Evolutionary conservation across 2,888 invertebrate species (phyloP).

Genomic region (Agrochola litura): DNA sequence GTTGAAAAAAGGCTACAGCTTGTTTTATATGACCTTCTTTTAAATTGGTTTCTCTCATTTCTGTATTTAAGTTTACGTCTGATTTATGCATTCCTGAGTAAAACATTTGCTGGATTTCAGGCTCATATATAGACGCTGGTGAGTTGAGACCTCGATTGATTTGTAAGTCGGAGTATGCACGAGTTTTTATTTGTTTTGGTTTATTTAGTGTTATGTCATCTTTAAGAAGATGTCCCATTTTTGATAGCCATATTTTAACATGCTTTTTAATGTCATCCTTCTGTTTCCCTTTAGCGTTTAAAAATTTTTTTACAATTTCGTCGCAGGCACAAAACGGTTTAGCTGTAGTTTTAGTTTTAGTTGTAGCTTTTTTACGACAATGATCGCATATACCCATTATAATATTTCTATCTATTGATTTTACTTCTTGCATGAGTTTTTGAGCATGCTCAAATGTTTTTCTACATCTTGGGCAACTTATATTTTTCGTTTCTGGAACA

Average conservation of each 20-base stretch:
- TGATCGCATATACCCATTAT: slow-evolving; percentile 79
- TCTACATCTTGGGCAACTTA: slow-evolving; percentile 79
- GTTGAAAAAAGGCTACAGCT: slow-evolving; percentile 13
- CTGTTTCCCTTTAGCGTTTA: slow-evolving; percentile 68
- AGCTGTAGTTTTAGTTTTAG: slow-evolving; percentile 18
- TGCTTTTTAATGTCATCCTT: slow-evolving; percentile 65
- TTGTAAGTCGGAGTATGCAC: slow-evolving; percentile 55
- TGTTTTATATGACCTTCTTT: neutral
- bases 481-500: slow-evolving; percentile 73
- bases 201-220: slow-evolving; percentile 43
- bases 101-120: slow-evolving; percentile 42
- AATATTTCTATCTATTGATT: slow-evolving; percentile 69
- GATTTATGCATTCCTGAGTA: slow-evolving; percentile 19
- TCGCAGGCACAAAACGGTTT: slow-evolving; percentile 76
- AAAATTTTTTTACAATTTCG: slow-evolving; percentile 75
- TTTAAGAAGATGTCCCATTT: slow-evolving; percentile 65
- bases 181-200: slow-evolving; percentile 29
- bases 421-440: slow-evolving; percentile 69
- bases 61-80: slow-evolving; percentile 9
- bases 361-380: slow-evolving; percentile 69
- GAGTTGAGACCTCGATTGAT: slow-evolving; percentile 24
- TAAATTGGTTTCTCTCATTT: neutral
- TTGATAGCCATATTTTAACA: slow-evolving; percentile 67
- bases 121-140: slow-evolving; percentile 11
- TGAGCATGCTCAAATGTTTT: slow-evolving; percentile 73